Evolutionary conservation across 1,140 invertebrate genomes (phyloP), one percentile per base, ranked within the genome.

Genomic region (Leptestheria dahalacensis): DNA sequence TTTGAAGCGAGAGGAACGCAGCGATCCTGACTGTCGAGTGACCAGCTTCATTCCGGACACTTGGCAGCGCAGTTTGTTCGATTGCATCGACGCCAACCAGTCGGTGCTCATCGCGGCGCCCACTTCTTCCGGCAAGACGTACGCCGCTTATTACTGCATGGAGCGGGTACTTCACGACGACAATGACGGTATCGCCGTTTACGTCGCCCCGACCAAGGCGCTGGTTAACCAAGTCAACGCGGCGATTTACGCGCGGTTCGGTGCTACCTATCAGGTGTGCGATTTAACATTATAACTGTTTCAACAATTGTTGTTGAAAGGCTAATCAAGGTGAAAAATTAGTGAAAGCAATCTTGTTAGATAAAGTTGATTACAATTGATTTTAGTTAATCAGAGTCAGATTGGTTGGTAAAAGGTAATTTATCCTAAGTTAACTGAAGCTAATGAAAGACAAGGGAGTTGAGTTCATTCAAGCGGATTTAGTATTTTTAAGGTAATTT

Each of bases 131-230:
- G 65, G 65, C n/a, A 66, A 66, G 59, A 66, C 65, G 2, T 66
- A 65, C 55, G 65, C 65, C 20, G 60, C 62, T 1, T 66, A 66
- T 55, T 66, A 66, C 50, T 66, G 65, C 25, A 66, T 66, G 65
- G 61, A 66, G 57, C 58, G 58, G 29, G 63, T 66, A 29, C 57
- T 66, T 46, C 23, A 56, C 51, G 59, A 64, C 51, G 53, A 56
- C 48, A 50, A 57, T 25, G 64, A 66, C 58, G 65, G 64, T 46
- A 41, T 64, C 28, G 62, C 64, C 20, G 63, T 66, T n/a, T 66
- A 66, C 52, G 65, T 66, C 4, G 25, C 64, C 41, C 65, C 65
- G 15, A 66, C 65, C 18, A 66, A 66, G 50, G 65, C 65, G 11
- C 54, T 66, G 20, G 65, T 66, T 21, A 66, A 65, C 52, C 65